Conservation (phyloP, 2,113 vertebrate species). For the Gymnarchus niloticus region DNA sequence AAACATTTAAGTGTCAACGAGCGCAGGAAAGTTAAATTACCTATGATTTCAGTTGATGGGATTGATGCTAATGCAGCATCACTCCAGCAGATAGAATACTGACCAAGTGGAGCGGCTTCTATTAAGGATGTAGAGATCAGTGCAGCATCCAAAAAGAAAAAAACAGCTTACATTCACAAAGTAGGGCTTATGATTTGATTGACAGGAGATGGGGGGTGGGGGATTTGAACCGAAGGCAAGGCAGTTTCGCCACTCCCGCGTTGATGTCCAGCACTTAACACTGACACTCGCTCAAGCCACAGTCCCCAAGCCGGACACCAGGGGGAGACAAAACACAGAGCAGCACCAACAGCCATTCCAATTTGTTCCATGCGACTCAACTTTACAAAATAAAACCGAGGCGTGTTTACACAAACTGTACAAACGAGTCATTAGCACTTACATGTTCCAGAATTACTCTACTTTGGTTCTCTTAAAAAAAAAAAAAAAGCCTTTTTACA, state of each 20-base stretch:
- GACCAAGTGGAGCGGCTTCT: conserved; percentile 4
- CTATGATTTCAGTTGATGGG: neutral
- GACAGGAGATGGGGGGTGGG: conserved; percentile 16
- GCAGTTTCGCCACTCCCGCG: conserved; percentile 31
- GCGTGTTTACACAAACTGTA: conserved; percentile 49
- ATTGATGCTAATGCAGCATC: neutral
- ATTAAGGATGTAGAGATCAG: conserved; percentile 27
- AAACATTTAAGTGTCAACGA: neutral
- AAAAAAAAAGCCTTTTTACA: conserved; percentile 34
- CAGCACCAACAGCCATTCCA: conserved; percentile 41
- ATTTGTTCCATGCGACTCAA: neutral
- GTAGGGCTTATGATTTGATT: conserved; percentile 15
- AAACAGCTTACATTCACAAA: conserved; percentile 47
- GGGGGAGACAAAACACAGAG: neutral
- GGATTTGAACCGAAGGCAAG: conserved; percentile 35
- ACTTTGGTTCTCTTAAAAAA: conserved; percentile 52
- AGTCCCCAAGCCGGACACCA: conserved; percentile 47
- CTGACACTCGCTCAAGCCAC: conserved; percentile 47
- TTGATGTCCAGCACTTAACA: conserved; percentile 14
- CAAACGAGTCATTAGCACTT: conserved; percentile 53
- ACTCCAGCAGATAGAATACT: conserved; percentile 11
- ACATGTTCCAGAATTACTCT: conserved; percentile 47
- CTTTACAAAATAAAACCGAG: conserved; percentile 28
- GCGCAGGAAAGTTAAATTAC: neutral
- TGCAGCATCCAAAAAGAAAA: conserved; percentile 31